These are phyloP conservation scores for Lacanobia oleracea DNA, from an alignment of 2,888 invertebrate species.

Conservation along the genomic window DNA sequence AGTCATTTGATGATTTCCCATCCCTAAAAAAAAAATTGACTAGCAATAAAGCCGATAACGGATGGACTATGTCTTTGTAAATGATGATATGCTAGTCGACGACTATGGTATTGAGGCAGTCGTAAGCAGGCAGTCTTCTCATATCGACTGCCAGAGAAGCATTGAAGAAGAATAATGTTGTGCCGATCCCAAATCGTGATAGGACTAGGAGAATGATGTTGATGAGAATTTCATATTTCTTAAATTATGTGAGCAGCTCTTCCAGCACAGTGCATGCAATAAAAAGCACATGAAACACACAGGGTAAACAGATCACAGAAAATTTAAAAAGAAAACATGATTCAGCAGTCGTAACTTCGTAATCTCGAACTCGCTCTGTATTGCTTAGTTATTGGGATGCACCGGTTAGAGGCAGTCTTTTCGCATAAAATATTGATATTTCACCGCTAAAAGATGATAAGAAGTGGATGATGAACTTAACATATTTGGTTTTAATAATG, in stretches of 20 bases:
- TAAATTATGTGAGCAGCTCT: not conserved
- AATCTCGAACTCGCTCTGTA: not conserved
- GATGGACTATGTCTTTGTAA: not conserved
- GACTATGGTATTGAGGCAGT: not conserved
- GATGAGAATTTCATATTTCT: not conserved
- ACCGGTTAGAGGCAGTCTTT: slow-evolving; percentile 6
- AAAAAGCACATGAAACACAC: not conserved
- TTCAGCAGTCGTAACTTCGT: not conserved
- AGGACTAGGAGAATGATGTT: not conserved
- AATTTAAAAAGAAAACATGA: slow-evolving; percentile 1
- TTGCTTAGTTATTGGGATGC: slow-evolving; percentile 18
- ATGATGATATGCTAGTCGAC: not conserved
- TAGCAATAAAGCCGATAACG: not conserved
- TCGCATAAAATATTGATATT: slow-evolving; percentile 29
- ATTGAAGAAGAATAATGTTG: not conserved
- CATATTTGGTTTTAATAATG: no score
- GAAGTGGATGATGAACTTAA: not conserved
- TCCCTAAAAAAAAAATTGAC: no score
- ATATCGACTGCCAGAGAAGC: not conserved
- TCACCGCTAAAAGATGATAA: slow-evolving; percentile 23
- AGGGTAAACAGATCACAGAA: not conserved
- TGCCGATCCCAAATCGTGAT: no score
- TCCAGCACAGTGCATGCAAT: not conserved
- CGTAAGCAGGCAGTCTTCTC: no score
- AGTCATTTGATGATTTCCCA: no score